Conservation (phyloP, 2,888 invertebrate species). For the Blomia tropicalis region DNA sequence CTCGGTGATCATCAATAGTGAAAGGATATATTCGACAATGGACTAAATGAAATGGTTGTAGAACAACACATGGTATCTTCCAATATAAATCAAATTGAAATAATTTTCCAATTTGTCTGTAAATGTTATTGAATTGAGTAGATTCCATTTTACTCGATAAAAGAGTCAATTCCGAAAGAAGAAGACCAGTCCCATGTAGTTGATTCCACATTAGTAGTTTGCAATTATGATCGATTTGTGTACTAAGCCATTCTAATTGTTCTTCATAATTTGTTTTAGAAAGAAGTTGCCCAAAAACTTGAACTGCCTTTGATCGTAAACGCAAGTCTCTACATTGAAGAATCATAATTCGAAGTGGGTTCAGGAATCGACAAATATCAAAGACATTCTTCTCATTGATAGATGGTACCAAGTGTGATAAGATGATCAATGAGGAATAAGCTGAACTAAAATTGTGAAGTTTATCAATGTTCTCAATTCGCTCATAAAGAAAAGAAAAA, state of each 20-base stretch:
- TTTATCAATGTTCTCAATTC: constrained; percentile 35
- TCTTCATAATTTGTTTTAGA: background rate
- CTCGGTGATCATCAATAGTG: background rate
- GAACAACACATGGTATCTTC: background rate
- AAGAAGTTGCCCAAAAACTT: constrained; percentile 10
- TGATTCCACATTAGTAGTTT: background rate
- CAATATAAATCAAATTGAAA: background rate
- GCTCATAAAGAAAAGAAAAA: constrained; percentile 43
- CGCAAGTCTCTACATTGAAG: constrained; percentile 21
- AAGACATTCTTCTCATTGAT: constrained; percentile 8
- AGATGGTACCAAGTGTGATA: constrained; percentile 16
- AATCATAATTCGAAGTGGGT: background rate
- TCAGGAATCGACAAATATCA: constrained; percentile 17
- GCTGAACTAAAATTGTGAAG: background rate
- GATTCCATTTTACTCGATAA: background rate
- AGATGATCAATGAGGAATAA: constrained; percentile 17
- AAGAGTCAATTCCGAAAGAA: background rate
- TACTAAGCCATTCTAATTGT: background rate
- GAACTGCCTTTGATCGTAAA: constrained; percentile 17
- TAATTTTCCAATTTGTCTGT: background rate
- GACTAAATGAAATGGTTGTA: background rate
- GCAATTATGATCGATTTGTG: background rate
- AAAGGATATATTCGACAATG: background rate
- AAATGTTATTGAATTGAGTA: background rate
- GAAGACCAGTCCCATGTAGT: background rate